phyloP scores from a whole-genome alignment of 1,140 invertebrate genomes.

The Leptonema lineaticorne region DNA sequence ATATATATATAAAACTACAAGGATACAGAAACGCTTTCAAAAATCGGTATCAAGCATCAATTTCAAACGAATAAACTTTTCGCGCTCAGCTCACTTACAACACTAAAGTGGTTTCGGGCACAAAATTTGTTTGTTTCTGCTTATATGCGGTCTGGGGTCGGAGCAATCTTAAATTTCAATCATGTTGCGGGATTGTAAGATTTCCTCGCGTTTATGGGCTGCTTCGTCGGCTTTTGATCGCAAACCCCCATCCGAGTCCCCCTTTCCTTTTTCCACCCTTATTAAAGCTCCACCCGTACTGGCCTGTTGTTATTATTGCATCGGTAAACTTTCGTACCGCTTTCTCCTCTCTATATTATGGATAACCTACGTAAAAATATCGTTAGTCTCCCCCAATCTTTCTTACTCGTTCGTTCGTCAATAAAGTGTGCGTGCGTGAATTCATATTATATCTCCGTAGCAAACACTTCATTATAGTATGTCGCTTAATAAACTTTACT shows the following conservation, averaged over 20 bases:
- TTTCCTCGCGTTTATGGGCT: slow-evolving; percentile 34
- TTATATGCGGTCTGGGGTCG: not conserved
- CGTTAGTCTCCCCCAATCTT: not conserved
- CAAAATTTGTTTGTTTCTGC: slow-evolving; percentile 23
- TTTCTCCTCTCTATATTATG: too few relatives aligned
- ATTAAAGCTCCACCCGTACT: slow-evolving; percentile 27
- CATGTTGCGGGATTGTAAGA: slow-evolving; percentile 39
- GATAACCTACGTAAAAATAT: too few relatives aligned
- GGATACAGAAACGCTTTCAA: too few relatives aligned
- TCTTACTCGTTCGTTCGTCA: too few relatives aligned
- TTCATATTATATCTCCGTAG: too few relatives aligned
- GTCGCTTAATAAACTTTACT: too few relatives aligned
- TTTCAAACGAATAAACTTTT: too few relatives aligned
- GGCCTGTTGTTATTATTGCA: slow-evolving; percentile 38
- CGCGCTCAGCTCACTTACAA: too few relatives aligned
- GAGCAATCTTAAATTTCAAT: slow-evolving; percentile 40
- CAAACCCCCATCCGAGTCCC: slow-evolving; percentile 9
- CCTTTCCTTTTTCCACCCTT: slow-evolving; percentile 16
- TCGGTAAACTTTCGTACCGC: slow-evolving; percentile 37
- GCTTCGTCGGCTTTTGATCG: slow-evolving; percentile 27
- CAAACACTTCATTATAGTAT: too few relatives aligned
- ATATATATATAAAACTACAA: too few relatives aligned
- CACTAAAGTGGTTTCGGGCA: slow-evolving; percentile 22
- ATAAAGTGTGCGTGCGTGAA: too few relatives aligned
- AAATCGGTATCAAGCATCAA: too few relatives aligned